Percentiles rank a stretch among this genome's conserved stretches.
phyloP scores from a whole-genome alignment of 2,888 invertebrate genomes.

The Candidula unifasciata region DNA sequence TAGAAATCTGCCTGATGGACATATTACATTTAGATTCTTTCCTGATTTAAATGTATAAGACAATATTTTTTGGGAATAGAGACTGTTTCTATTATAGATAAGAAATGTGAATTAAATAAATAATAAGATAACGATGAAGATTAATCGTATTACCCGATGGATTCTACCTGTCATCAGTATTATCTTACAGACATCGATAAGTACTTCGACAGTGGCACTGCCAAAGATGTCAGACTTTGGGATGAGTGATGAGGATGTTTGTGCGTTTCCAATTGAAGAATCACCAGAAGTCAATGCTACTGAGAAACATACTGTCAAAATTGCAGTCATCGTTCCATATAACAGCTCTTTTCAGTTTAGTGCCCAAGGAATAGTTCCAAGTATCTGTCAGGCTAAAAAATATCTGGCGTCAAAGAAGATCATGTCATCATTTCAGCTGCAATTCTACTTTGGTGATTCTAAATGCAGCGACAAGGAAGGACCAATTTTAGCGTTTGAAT shows the following conservation, averaged over 20 bases:
- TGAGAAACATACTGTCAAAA: neutral
- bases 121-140: no score
- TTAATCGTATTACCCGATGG: no score
- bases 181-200: no score
- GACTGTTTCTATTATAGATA: no score
- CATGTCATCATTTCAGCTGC: conserved; percentile 33
- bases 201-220: neutral
- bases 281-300: no score
- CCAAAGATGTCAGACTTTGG: neutral
- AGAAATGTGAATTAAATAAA: no score
- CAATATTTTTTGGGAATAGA: no score
- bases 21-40: no score
- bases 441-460: conserved; percentile 55
- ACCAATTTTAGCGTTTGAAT: conserved; percentile 70
- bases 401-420: conserved; percentile 17
- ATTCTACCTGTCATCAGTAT: no score
- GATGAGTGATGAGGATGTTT: neutral
- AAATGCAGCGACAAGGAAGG: conserved; percentile 56
- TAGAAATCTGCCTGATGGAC: no score
- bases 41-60: no score
- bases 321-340: conserved; percentile 57
- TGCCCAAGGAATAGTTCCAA: conserved; percentile 62
- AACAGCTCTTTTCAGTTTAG: conserved; percentile 53
- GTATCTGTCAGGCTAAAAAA: conserved; percentile 62
- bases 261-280: neutral